Percentiles rank a stretch among this genome's conserved stretches.
These are phyloP conservation scores for Dryoscopus gambensis DNA, from an alignment of 2,113 vertebrate species.

Conservation along the genomic window DNA sequence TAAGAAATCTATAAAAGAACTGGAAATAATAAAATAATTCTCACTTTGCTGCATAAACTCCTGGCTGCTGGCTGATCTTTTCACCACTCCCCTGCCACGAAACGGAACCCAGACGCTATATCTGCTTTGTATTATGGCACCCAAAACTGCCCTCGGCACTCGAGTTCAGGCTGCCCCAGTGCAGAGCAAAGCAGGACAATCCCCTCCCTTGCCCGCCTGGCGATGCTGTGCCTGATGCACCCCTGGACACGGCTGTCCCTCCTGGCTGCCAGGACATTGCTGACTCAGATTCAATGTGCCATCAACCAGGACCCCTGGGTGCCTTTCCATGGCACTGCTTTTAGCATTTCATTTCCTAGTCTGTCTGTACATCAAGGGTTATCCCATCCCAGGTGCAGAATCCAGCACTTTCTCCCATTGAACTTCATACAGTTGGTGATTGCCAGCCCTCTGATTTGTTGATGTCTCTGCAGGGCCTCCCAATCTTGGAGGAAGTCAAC, in stretches of 20 bases:
- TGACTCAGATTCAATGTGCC: accelerated
- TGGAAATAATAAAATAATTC: too few species aligned
- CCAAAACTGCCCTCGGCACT: background rate
- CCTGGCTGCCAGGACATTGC: background rate
- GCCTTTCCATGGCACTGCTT: background rate
- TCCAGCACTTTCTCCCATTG: background rate
- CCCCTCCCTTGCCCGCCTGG: accelerated
- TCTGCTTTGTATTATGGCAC: background rate
- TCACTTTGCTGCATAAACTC: too few species aligned
- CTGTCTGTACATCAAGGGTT: background rate
- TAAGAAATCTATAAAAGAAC: too few species aligned
- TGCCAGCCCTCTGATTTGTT: background rate
- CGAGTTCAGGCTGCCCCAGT: accelerated
- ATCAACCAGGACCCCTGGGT: accelerated
- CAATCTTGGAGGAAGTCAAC: background rate
- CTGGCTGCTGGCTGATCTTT: too few species aligned
- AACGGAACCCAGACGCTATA: too few species aligned
- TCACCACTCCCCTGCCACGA: too few species aligned
- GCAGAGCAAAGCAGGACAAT: background rate
- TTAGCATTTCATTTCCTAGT: background rate
- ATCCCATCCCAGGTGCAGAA: background rate
- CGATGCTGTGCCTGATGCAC: background rate
- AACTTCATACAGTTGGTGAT: background rate
- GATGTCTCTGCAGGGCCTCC: background rate
- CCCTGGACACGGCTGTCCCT: accelerated